Base-by-base conservation (phyloP, 2,888 invertebrate genomes). In the Quadroppia sp. region DNA sequence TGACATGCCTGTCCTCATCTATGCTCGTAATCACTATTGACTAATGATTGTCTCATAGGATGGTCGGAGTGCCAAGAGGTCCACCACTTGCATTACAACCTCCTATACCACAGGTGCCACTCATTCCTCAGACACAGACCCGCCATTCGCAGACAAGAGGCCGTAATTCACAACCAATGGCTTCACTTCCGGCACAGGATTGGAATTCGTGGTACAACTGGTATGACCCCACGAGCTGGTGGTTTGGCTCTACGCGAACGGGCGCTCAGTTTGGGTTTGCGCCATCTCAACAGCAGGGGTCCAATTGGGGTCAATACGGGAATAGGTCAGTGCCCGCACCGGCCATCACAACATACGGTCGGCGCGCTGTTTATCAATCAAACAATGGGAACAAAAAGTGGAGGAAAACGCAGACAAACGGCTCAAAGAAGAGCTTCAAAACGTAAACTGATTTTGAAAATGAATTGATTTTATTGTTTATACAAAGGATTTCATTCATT, bases 191-290 rank as follows among this genome's bases (percentile, higher is more conserved):
- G 25, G 40, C 69, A 45, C 69, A 69, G 69, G 69, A 28, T 13
- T 69, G 69, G 69, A 69, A 69, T 25, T 69, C 69, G 42, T 72
- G 72, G 72, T 72, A 72, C 72, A 72, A 72, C 61, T 72, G 72
- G 72, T 72, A 72, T 45, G 72, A 72, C 40, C 72, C 72, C 20
- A 59, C 64, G 25, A 56, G 59, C 56, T 56, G 72, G 72, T 72
- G 69, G 69, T 69, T 69, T 28, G 42, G 69, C 2, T 69, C 69
- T 11, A 23, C 69, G 69, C 9, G 69, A 69, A 17, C 69, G 61
- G 61, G 61, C 25, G 28, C 69, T 25, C 69, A 69, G 42, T 69
- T 69, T 25, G 69, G 69, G 42, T 40, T 69, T 13, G 25, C 69
- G 42, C 69, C 69, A 67, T 36, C 67, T 23, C 69, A 69, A 69